Base-by-base conservation (phyloP, 2,797 vertebrate genomes). In the Poeciliopsis infans region DNA sequence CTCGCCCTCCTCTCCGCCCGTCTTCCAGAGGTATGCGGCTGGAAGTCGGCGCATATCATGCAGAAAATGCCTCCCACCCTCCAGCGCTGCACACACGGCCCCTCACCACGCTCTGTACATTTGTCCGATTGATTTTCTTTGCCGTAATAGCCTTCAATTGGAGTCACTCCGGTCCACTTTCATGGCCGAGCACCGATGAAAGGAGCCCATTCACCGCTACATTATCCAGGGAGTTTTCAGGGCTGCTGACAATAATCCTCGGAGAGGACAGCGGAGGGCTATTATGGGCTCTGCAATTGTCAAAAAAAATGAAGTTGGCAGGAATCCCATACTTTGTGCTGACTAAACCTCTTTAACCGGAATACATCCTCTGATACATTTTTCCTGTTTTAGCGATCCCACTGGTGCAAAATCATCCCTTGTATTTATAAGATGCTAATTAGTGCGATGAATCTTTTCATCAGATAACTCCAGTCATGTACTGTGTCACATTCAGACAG, bases 121-220 rank as follows among this genome's bases (percentile, higher is more conserved):
- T 86, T 85, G 89, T 87, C 87, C 82, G 87, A 90, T 92, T 87
- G 87, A 91, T 93, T 93, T 91, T 84, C 85, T 83, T 87, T 80
- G 86, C 89, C 23, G 84, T 87, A 88, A 75, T 87, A 79, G 82
- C 86, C 90, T 89, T 89, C 85, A 91, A 82, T 92, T 88, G 89
- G 85, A 93, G 87, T 89, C 87, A 87, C 87, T 91, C 78, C 33
- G 78, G 86, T 93, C 88, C 87, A 86, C 83, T 91, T 92, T 83
- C 87, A 88, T 72, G 88, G 86, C 83, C 85, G 2, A 79, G 75
- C 75, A 1, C 85, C 85, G 91, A 93, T 93, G 90, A 93, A 90
- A 91, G 90, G 39, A 82, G 25, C 39, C 81, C 84, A 86, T 93
- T 92, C 91, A 90, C 85, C 53, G 85, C 79, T 73, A 81, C 84